A percentile compares a stretch with the other conserved stretches of the same genome.
Conservation (phyloP, 2,113 vertebrate species). For the Protobothrops flavoviridis region DNA sequence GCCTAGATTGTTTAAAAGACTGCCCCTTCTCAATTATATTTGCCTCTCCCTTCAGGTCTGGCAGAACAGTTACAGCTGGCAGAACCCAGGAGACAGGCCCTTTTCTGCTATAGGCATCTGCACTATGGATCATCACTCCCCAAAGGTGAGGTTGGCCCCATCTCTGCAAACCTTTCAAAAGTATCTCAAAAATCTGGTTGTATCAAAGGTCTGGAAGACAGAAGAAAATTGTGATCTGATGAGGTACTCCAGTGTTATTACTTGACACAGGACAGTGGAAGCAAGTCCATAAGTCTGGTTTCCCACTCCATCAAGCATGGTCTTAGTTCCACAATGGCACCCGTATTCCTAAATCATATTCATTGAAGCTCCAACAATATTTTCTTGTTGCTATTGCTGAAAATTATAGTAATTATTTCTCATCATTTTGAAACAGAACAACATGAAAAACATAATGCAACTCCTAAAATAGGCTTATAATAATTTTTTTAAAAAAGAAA, state of each 20-base stretch:
- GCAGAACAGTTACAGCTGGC: neutral
- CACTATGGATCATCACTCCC: neutral
- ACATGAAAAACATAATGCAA: neutral
- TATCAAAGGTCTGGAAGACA: neutral
- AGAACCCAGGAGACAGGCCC: neutral
- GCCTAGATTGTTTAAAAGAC: neutral
- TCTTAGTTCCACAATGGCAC: neutral
- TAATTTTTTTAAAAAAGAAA: neutral
- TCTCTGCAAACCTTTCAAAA: neutral
- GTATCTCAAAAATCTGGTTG: neutral
- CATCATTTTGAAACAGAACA: neutral
- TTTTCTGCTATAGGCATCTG: neutral
- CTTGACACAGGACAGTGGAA: neutral
- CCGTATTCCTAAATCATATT: neutral
- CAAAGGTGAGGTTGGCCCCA: neutral
- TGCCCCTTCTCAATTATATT: neutral
- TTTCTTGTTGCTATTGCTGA: neutral
- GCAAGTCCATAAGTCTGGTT: neutral
- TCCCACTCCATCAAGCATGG: neutral
- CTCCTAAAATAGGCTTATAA: neutral
- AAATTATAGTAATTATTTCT: neutral
- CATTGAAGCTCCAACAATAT: neutral
- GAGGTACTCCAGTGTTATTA: neutral
- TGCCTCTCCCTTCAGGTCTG: neutral
- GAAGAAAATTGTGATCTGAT: neutral